phyloP scores from a whole-genome alignment of 2,797 vertebrate species.

The Trichosurus vulpecula region DNA sequence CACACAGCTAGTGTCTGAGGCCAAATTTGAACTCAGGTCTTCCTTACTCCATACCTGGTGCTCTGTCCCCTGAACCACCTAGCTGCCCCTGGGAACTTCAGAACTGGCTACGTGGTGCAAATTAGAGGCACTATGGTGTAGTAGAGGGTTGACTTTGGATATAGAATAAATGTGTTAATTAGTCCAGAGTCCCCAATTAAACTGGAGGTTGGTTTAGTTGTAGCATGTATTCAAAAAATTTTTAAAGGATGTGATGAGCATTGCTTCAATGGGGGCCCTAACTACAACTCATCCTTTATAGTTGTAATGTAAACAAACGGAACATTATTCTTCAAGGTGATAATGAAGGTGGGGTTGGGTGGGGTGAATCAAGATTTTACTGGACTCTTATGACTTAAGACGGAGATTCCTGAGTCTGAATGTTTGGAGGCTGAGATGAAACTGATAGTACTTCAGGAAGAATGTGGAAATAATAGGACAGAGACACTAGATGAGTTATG shows the following conservation, averaged over 20 bases:
- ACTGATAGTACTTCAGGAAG: constrained; percentile 66
- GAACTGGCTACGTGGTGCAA: background rate
- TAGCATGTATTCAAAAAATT: background rate
- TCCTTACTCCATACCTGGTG: background rate
- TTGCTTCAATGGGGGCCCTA: background rate
- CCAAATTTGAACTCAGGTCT: background rate
- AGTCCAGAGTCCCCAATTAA: background rate
- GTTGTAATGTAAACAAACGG: background rate
- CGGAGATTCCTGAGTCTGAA: constrained; percentile 66
- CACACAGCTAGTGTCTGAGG: background rate
- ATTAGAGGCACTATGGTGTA: background rate
- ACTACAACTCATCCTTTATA: background rate
- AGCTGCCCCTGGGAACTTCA: background rate
- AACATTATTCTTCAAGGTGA: background rate
- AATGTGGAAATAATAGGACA: constrained; percentile 75
- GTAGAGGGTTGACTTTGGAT: background rate
- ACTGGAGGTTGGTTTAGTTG: background rate
- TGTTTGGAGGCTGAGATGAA: constrained; percentile 59
- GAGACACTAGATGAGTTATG: constrained; percentile 77
- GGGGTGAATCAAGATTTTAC: background rate
- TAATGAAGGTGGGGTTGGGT: background rate
- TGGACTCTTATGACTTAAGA: constrained; percentile 55
- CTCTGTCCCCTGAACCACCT: background rate
- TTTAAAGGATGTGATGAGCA: background rate
- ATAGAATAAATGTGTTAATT: background rate